Evolutionary conservation across 2,888 invertebrate genomes (phyloP).

Genomic region (Scaptomyza flava): DNA sequence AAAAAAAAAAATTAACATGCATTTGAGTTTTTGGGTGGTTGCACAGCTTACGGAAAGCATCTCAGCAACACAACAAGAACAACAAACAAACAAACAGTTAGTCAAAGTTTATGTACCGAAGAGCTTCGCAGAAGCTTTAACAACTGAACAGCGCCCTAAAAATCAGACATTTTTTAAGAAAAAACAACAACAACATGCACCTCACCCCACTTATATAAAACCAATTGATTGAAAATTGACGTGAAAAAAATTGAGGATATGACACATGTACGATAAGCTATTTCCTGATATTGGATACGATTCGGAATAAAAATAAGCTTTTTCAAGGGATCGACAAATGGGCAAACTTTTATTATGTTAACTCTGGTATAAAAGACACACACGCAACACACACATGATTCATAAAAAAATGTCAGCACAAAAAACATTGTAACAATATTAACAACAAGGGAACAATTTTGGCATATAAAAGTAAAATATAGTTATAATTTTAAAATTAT

Average conservation of each 20-base stretch:
- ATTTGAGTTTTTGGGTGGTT: slow-evolving; percentile 40
- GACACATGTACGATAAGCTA: slow-evolving; percentile 43
- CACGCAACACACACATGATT: slow-evolving; percentile 44
- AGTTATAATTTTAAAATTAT: slow-evolving; percentile 39
- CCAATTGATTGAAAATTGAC: slow-evolving; percentile 10
- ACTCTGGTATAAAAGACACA: slow-evolving; percentile 50
- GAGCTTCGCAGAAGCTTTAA: slow-evolving; percentile 5
- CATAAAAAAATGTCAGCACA: slow-evolving; percentile 49
- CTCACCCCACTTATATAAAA: slow-evolving; percentile 17
- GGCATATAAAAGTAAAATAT: slow-evolving; percentile 14
- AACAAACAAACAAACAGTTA: slow-evolving; percentile 76
- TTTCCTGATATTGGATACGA: slow-evolving; percentile 8
- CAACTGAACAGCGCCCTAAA: slow-evolving; percentile 23
- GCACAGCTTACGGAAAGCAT: slow-evolving; percentile 46
- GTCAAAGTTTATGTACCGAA: slow-evolving; percentile 26
- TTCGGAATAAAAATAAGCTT: slow-evolving; percentile 21
- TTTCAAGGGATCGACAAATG: slow-evolving; percentile 61
- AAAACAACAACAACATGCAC: slow-evolving; percentile 32
- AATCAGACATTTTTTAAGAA: background rate
- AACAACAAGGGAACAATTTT: slow-evolving; percentile 65
- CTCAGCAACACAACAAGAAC: slow-evolving; percentile 62
- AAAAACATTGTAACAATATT: slow-evolving; percentile 58
- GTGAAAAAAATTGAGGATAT: slow-evolving; percentile 13
- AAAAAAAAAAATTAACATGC: slow-evolving; percentile 35
- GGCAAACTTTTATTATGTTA: slow-evolving; percentile 50